These are phyloP conservation scores for fruit fly (Drosophila melanogaster) DNA, from an alignment of 1,140 invertebrate genomes.

Conservation along the genomic window DNA sequence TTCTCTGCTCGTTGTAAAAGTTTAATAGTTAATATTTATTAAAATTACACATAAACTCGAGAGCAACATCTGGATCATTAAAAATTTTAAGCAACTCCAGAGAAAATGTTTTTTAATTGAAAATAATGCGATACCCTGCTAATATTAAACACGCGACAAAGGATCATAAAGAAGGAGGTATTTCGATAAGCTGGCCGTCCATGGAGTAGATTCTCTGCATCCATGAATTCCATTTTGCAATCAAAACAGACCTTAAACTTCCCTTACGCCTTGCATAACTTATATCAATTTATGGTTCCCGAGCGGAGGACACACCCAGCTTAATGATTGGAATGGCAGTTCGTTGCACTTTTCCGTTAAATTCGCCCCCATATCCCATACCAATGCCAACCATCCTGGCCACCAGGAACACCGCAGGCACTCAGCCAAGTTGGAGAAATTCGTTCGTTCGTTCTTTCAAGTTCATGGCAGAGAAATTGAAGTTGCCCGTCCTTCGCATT, in stretches of 20 bases:
- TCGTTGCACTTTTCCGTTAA: slow-evolving; percentile 59
- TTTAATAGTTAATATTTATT: slow-evolving; percentile 24
- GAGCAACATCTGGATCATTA: slow-evolving; percentile 16
- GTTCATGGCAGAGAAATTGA: slow-evolving; percentile 72
- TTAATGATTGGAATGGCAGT: slow-evolving; percentile 55
- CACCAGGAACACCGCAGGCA: slow-evolving; percentile 29
- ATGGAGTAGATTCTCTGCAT: background rate
- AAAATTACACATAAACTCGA: background rate
- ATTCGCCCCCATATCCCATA: background rate
- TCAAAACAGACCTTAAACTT: slow-evolving; percentile 30
- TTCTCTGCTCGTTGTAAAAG: slow-evolving; percentile 27
- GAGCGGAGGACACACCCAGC: slow-evolving; percentile 33
- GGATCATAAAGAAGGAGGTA: slow-evolving; percentile 36
- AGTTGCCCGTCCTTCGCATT: slow-evolving; percentile 41
- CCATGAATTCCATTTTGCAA: slow-evolving; percentile 14
- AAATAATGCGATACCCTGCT: too few relatives aligned
- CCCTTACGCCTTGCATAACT: slow-evolving; percentile 47
- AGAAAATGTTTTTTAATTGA: too few relatives aligned
- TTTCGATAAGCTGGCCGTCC: slow-evolving; percentile 29
- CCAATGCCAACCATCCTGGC: slow-evolving; percentile 1
- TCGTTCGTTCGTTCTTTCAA: slow-evolving; percentile 61
- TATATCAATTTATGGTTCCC: slow-evolving; percentile 51
- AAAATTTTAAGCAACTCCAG: background rate
- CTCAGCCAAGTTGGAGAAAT: slow-evolving; percentile 49
- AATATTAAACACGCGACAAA: slow-evolving; percentile 11